A percentile compares a stretch with the other conserved stretches of the same genome.
phyloP scores from a whole-genome alignment of 1,140 invertebrate genomes.

The Lepidurus apus region DNA sequence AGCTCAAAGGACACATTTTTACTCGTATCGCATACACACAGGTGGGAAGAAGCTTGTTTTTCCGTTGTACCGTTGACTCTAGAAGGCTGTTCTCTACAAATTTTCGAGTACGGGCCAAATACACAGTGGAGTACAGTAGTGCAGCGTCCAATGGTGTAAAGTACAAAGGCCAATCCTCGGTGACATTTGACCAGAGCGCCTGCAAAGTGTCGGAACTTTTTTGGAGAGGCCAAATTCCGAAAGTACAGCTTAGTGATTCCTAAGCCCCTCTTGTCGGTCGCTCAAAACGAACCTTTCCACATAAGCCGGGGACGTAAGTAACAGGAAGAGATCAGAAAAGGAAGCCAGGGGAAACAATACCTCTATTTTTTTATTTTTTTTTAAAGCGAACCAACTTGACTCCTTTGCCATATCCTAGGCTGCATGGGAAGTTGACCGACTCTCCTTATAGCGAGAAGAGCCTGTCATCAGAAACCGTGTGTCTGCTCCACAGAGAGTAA shows the following conservation, averaged over 20 bases:
- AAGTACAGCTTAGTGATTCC: neutral
- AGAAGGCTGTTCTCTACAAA: neutral
- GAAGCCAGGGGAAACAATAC: neutral
- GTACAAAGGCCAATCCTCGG: conserved; percentile 12
- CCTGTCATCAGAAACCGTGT: conserved; percentile 13
- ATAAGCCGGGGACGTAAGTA: neutral
- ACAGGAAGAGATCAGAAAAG: neutral
- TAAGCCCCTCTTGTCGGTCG: too few species aligned
- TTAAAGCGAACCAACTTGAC: neutral
- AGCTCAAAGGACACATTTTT: conserved; percentile 17
- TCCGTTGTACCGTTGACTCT: neutral
- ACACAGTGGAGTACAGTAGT: neutral
- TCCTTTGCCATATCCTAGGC: neutral
- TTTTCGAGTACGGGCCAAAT: neutral
- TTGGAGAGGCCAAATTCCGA: conserved; percentile 14
- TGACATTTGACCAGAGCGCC: conserved; percentile 14
- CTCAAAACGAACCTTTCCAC: neutral
- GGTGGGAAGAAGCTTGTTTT: conserved; percentile 2
- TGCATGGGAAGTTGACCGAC: conserved; percentile 7
- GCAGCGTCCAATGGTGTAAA: conserved; percentile 15
- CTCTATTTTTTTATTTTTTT: neutral
- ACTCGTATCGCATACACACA: neutral
- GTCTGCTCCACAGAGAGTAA: neutral
- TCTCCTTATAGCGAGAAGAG: neutral
- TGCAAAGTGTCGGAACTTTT: conserved; percentile 19